Percentiles rank a stretch among this genome's conserved stretches.
These are phyloP conservation scores for Oligia strigilis DNA, from an alignment of 2,888 invertebrate species.

Conservation along the genomic window DNA sequence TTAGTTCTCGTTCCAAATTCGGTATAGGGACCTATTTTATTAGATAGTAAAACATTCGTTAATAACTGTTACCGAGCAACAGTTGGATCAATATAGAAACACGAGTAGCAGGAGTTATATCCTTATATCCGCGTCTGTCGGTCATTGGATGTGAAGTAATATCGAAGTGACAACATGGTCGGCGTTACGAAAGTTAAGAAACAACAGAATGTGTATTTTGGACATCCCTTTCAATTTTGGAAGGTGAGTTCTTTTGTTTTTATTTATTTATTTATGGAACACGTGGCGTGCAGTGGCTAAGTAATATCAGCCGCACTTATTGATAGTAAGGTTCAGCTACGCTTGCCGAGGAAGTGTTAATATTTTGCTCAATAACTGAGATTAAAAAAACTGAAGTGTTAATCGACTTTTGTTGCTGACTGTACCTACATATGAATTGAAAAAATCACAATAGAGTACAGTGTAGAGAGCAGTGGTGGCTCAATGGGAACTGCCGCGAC, in stretches of 20 bases:
- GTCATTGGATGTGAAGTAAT: conserved; percentile 1
- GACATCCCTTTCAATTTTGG: conserved; percentile 83
- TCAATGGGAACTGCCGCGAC: no score
- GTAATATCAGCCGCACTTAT: no score
- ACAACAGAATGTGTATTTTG: conserved; percentile 78
- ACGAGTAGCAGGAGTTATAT: conserved; percentile 10
- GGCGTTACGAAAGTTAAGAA: conserved; percentile 69
- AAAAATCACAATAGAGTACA: no score
- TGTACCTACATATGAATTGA: no score
- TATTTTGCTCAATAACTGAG: no score
- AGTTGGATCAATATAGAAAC: conserved; percentile 76
- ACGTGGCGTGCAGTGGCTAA: not conserved
- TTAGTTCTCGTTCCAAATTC: conserved; percentile 8
- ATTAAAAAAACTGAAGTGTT: no score
- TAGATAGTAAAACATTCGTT: conserved; percentile 4
- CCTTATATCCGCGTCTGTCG: not conserved
- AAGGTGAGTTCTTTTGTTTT: conserved; percentile 70
- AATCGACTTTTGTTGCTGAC: no score
- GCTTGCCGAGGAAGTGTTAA: no score
- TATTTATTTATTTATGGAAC: not conserved
- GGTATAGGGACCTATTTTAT: conserved; percentile 18
- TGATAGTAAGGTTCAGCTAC: no score
- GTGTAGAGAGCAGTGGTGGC: no score
- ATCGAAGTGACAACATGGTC: conserved; percentile 52
- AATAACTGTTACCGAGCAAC: conserved; percentile 70